Base-by-base conservation (phyloP, 2,888 invertebrate genomes). In the Mellilla xanthometata region DNA sequence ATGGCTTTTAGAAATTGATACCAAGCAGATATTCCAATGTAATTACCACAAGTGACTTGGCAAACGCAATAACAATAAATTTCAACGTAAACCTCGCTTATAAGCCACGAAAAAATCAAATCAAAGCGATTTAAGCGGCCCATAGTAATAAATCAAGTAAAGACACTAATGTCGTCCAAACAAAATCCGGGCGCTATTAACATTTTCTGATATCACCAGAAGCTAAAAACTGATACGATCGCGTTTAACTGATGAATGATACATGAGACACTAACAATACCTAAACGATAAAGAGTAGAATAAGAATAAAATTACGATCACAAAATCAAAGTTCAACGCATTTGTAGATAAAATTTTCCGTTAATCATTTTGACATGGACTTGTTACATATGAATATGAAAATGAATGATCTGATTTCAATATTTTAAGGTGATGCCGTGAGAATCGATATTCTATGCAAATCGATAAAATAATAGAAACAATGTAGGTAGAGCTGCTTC, bases 191-290 rank as follows among this genome's bases (percentile, higher is more conserved):
- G 70, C 63, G 61, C 60, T 56, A 83, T 84, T 84, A 75, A 76
- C 81, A 79, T 83, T 76, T 79, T 72, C 68, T 71, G 74, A 81
- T 81, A 81, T 69, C 70, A 77, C 78, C 82, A 84, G 85, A 81
- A 84, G 83, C 84, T 62, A 67, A 68, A 59, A 76, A 64, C 65
- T 67, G 72, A 79, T 76, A 69, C 68, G 65, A 72, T 71, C 65
- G 56, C 61, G 58, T 66, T 79, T 78, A 80, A 77, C 76, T 79
- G 76, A 69, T 84, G 77, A 82, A 83, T 81, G 79, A 83, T 83
- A 68, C 76, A 84, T 81, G 72, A 81, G 72, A 44, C 41, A 47
- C 40, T 27, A 51, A 35, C 40, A 49, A 47, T 39, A 48, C 48
- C 35, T 27, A 38, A 49, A 51, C 41, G 33, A 49, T 41, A 30